Base-by-base conservation (phyloP, 2,113 vertebrate species). In the Turdus rufiventris region DNA sequence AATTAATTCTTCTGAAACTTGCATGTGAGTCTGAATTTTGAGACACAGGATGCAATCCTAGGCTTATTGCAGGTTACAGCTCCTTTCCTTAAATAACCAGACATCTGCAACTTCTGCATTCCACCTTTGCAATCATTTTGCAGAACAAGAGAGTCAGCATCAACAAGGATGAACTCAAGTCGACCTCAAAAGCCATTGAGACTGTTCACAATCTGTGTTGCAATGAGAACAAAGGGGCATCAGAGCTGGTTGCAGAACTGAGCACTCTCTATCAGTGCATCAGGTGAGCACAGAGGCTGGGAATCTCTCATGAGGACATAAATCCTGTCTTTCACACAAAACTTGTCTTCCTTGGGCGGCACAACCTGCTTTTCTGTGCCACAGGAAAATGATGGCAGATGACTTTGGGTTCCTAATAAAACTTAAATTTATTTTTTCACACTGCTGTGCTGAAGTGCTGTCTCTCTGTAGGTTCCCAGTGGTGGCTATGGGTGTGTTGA, bases 221-320 rank as follows among this genome's bases (percentile, higher is more conserved):
- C 96, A 99, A 99, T 9, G 99, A 99, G 96, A 99, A 99, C 98
- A 99, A 99, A 96, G 99, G 99, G 17, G 99, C 99, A 2, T 99
- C 99, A 0, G 99, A 99, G 79, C 96, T 99, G 61, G 99, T 99
- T 87, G 99, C 99, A 12, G 99, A 99, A 67, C 98, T 99, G 56
- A 98, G 99, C 71, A 99, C 99, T 2, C 98, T 99, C 14, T 99
- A 99, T 89, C 99, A 99, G 97, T 99, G 99, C 67, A 98, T 98
- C 85, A 94, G 98, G 98, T 98, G 94, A 93, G 97, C 60, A 48
- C 20, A 25, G 19, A 6, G 38, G 10, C 74, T 56, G 34, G 42
- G 34, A 84, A 9, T 71, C 15, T 60, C 33, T 56, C 34, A 17
- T 21, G 45, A 84, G 40, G 19, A 45, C 15, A 12, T 7, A 12